A percentile compares a stretch with the other conserved stretches of the same genome.
Evolutionary conservation across 1,140 invertebrate genomes (phyloP).

Genomic region (Diabrotica undecimpunctata): DNA sequence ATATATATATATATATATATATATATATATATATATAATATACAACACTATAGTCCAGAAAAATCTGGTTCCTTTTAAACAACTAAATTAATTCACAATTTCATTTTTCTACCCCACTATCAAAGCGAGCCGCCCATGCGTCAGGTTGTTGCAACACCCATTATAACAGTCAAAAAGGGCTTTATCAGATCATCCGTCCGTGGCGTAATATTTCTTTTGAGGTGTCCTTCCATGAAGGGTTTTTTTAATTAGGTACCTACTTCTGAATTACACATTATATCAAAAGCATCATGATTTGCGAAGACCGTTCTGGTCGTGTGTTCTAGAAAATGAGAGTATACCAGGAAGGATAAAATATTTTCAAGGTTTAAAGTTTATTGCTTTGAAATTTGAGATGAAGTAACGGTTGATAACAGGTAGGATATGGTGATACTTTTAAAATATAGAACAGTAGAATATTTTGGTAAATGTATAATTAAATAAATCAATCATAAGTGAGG

Average conservation of each 20-base stretch:
- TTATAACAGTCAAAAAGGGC: background rate
- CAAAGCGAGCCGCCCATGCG: background rate
- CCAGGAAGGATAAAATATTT: background rate
- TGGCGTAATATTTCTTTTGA: background rate
- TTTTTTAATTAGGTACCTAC: background rate
- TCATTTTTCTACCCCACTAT: background rate
- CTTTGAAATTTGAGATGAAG: background rate
- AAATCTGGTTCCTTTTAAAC: too few relatives aligned
- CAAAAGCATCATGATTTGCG: background rate
- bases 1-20: too few relatives aligned
- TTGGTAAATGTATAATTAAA: too few relatives aligned
- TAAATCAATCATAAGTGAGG: too few relatives aligned
- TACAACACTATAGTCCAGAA: too few relatives aligned
- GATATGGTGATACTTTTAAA: background rate
- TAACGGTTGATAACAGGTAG: background rate
- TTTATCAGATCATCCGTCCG: background rate
- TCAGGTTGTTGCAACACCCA: background rate
- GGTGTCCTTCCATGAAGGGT: background rate
- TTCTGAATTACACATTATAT: conserved; percentile 1
- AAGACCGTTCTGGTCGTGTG: background rate
- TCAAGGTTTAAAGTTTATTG: background rate
- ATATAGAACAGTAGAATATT: too few relatives aligned
- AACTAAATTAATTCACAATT: too few relatives aligned
- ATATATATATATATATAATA: too few relatives aligned
- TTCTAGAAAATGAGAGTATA: background rate